These are phyloP conservation scores for Eupithecia subfuscata DNA, from an alignment of 2,888 invertebrate species.

Conservation along the genomic window DNA sequence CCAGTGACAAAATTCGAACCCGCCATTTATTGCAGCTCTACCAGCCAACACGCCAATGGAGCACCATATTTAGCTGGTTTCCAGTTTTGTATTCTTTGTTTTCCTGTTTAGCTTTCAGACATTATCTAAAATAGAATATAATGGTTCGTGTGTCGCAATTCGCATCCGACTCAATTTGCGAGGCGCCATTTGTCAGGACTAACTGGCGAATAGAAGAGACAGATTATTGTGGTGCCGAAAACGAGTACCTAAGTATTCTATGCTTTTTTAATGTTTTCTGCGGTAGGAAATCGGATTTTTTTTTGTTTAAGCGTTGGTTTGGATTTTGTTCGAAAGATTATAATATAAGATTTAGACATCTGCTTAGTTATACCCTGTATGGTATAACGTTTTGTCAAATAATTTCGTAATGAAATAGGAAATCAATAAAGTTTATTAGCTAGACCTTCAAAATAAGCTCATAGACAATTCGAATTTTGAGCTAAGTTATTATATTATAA, in stretches of 20 bases:
- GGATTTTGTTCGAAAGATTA: too few species aligned
- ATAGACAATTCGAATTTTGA: too few species aligned
- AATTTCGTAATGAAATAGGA: too few species aligned
- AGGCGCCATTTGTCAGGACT: conserved; percentile 63
- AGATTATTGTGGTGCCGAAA: neutral
- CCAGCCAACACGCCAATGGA: neutral
- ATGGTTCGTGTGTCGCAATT: conserved; percentile 58
- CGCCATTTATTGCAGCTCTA: neutral
- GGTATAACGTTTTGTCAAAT: too few species aligned
- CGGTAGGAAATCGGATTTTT: too few species aligned
- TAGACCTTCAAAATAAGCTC: too few species aligned
- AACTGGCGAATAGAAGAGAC: conserved; percentile 32
- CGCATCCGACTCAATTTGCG: conserved; percentile 65
- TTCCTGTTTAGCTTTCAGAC: conserved; percentile 24
- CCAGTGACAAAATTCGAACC: neutral
- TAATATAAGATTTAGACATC: too few species aligned
- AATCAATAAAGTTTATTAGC: too few species aligned
- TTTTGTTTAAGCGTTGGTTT: too few species aligned
- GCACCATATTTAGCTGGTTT: neutral
- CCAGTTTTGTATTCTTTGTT: conserved; percentile 9
- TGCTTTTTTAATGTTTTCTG: too few species aligned
- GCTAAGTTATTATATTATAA: too few species aligned
- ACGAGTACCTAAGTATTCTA: neutral
- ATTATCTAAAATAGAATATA: conserved; percentile 47
- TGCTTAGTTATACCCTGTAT: too few species aligned